Conservation (phyloP, 1,140 invertebrate species). For the Ooceraea biroi region DNA sequence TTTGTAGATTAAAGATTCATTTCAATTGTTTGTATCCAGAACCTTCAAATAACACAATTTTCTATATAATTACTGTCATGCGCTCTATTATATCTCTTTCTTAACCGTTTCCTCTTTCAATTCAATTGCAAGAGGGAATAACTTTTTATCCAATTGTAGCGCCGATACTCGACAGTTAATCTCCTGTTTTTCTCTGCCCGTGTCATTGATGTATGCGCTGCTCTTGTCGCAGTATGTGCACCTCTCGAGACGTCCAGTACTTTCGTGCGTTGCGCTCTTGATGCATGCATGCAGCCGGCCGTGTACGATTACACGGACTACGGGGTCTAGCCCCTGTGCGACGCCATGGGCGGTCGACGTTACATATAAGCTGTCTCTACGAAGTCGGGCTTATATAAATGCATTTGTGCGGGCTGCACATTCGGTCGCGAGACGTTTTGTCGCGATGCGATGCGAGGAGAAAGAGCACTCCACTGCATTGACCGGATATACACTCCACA, state of each 20-base stretch:
- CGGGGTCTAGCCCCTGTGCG: slow-evolving; percentile 42
- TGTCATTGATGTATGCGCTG: slow-evolving; percentile 31
- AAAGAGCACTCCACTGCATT: slow-evolving; percentile 27
- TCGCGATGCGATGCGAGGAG: slow-evolving; percentile 21
- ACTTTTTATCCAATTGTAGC: background rate
- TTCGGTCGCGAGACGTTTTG: slow-evolving; percentile 34
- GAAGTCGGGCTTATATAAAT: slow-evolving; percentile 57
- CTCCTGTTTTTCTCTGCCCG: slow-evolving; percentile 14
- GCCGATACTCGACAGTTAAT: slow-evolving; percentile 17
- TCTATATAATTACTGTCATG: background rate
- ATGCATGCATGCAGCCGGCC: slow-evolving; percentile 37
- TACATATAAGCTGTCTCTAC: slow-evolving; percentile 56
- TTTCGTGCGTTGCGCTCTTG: slow-evolving; percentile 58
- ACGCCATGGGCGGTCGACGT: slow-evolving; percentile 57
- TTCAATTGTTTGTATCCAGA: background rate
- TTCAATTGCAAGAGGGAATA: background rate
- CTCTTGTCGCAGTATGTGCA: slow-evolving; percentile 36
- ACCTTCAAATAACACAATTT: background rate
- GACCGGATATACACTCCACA: background rate
- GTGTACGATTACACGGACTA: slow-evolving; percentile 48
- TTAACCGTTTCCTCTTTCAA: background rate
- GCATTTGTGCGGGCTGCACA: slow-evolving; percentile 56
- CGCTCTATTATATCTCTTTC: background rate
- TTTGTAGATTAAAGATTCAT: slow-evolving; percentile 5
- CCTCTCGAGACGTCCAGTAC: slow-evolving; percentile 58